phyloP scores from a whole-genome alignment of 2,888 invertebrate genomes.

The Epinotia nisella region DNA sequence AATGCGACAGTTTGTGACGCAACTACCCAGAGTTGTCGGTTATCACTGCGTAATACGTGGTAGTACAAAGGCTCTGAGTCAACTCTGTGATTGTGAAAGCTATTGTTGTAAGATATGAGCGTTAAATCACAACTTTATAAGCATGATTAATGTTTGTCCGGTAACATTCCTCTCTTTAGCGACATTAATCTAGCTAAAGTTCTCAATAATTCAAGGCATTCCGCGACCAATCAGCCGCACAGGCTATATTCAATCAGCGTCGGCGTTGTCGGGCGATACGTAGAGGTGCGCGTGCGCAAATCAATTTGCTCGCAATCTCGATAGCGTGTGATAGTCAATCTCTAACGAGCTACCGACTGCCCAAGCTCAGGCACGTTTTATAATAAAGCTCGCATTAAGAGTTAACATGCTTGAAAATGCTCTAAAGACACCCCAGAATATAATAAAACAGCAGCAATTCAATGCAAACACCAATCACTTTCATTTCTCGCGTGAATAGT shows the following conservation, averaged over 20 bases:
- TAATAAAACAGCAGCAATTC: slow-evolving; percentile 32
- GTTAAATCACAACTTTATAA: slow-evolving; percentile 42
- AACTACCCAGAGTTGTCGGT: slow-evolving; percentile 36
- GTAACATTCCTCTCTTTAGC: slow-evolving; percentile 37
- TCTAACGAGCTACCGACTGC: slow-evolving; percentile 46
- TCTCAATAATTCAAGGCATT: slow-evolving; percentile 47
- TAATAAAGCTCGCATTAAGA: slow-evolving; percentile 22
- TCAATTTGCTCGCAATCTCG: slow-evolving; percentile 49
- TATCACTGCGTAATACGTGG: slow-evolving; percentile 34
- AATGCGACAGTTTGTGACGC: slow-evolving; percentile 47
- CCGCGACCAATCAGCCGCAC: slow-evolving; percentile 47
- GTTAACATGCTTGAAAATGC: slow-evolving; percentile 30
- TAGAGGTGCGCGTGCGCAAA: slow-evolving; percentile 67
- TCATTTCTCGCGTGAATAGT: slow-evolving; percentile 81
- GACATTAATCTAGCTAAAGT: slow-evolving; percentile 40
- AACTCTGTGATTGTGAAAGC: slow-evolving; percentile 35
- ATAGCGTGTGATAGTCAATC: slow-evolving; percentile 48
- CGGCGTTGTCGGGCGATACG: slow-evolving; percentile 66
- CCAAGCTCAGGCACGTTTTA: slow-evolving; percentile 29
- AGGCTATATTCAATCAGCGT: slow-evolving; percentile 62
- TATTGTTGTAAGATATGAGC: slow-evolving; percentile 39
- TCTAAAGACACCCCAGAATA: slow-evolving; percentile 9
- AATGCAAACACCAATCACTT: slow-evolving; percentile 68
- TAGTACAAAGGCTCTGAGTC: slow-evolving; percentile 26
- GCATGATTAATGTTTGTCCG: slow-evolving; percentile 34